Evolutionary conservation across 2,113 vertebrate genomes (phyloP).

Genomic region (Prietella phreatophila): DNA sequence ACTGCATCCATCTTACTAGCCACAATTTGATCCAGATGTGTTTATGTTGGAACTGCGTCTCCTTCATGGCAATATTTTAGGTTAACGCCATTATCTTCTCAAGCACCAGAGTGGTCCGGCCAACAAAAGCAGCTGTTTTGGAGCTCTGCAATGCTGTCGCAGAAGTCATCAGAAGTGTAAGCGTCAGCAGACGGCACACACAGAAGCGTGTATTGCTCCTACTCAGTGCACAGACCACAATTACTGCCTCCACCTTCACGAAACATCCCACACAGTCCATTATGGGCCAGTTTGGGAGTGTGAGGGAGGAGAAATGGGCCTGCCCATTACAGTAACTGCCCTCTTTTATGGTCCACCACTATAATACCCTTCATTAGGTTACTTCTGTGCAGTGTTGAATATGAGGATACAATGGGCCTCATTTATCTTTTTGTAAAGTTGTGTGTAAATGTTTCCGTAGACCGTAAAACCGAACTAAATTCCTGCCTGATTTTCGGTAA

Average conservation of each 20-base stretch:
- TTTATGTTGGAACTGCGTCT: constrained; percentile 42
- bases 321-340: background rate
- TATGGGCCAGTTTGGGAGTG: constrained; percentile 12
- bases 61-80: constrained; percentile 26
- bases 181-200: constrained; percentile 37
- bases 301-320: constrained; percentile 4
- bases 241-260: constrained; percentile 38
- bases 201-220: background rate
- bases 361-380: background rate
- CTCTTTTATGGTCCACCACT: background rate
- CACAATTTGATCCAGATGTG: constrained; percentile 51
- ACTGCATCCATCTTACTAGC: constrained; percentile 28
- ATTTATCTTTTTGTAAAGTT: background rate
- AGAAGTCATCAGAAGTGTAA: constrained; percentile 34
- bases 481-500: background rate
- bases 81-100: constrained; percentile 45
- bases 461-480: background rate
- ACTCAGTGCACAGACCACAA: constrained; percentile 32
- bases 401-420: background rate
- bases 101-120: constrained; percentile 30
- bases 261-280: constrained; percentile 36
- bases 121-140: constrained; percentile 49
- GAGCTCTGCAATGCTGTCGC: constrained; percentile 32
- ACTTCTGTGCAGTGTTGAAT: background rate
- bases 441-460: background rate